Evolutionary conservation across 1,140 invertebrate species (phyloP).

Genomic region (Telenomus remus): DNA sequence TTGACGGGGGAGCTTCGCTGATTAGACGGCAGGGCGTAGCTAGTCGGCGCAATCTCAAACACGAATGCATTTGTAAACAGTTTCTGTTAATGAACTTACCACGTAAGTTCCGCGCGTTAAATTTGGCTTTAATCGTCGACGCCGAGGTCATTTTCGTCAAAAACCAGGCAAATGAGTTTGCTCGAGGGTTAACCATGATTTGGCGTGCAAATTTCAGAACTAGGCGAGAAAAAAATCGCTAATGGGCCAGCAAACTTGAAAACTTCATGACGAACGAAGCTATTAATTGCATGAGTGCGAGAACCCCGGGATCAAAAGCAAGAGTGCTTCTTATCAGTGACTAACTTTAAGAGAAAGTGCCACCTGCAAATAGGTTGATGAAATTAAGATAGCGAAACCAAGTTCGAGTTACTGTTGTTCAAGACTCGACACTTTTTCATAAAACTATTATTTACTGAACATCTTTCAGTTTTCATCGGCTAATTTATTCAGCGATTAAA

Average conservation of each 20-base stretch:
- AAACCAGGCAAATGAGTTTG: neutral
- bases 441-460: constrained; percentile 45
- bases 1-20: constrained; percentile 32
- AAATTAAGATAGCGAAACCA: constrained; percentile 44
- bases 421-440: constrained; percentile 40
- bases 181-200: too few relatives aligned
- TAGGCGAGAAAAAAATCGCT: constrained; percentile 25
- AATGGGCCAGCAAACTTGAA: constrained; percentile 40
- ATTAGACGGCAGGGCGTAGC: constrained; percentile 38
- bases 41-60: constrained; percentile 42
- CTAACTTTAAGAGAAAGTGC: constrained; percentile 45
- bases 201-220: neutral
- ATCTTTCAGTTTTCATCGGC: constrained; percentile 23
- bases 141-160: constrained; percentile 12
- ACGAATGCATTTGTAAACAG: constrained; percentile 43
- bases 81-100: constrained; percentile 38
- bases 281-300: constrained; percentile 45
- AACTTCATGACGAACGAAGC: constrained; percentile 31
- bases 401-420: constrained; percentile 48
- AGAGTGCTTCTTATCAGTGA: constrained; percentile 38
- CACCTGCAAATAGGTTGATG: constrained; percentile 42
- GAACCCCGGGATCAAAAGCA: constrained; percentile 51
- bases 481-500: constrained; percentile 11
- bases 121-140: constrained; percentile 24
- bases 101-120: constrained; percentile 10